Base-by-base conservation (phyloP, 2,113 vertebrate genomes). In the Ardeotis arabs region DNA sequence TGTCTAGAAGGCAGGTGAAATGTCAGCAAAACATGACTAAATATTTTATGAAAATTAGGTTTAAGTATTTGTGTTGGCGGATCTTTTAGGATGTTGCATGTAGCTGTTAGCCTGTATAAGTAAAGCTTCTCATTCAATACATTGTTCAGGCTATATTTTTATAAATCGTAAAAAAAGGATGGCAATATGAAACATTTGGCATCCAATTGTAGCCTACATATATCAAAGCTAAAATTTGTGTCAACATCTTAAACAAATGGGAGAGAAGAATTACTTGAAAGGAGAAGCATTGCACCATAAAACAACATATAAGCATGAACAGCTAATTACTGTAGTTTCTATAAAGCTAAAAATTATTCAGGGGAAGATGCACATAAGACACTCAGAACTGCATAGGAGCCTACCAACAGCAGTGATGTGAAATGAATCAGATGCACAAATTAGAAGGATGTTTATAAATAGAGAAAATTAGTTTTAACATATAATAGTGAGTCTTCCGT, bases 291-390 rank as follows among this genome's bases (percentile, higher is more conserved):
- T 29, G 37, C 44, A 39, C 16, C 9, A 39, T 77, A 89, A 93
- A 87, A 49, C 23, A 80, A 81, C 17, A 73, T 55, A 85, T 44
- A 82, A 85, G 14, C 12, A 27, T 45, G 59, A 96, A 52, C 16
- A 80, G 35, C 20, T 95, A 95, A 96, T 94, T 96, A 93, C 19
- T 72, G 23, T 77, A 91, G 44, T 87, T 91, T 94, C 78, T 47
- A 84, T 49, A 76, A 90, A 88, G 49, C 23, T 91, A 68, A 84
- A 92, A 64, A 52, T 64, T 4, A 37, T 90, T 84, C 47, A 31
- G 31, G 76, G 53, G 47, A 92, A 84, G 53, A 90, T 25, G 17
- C 14, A 58, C 12, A 19, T 70, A 49, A 60, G 27, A 86, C 47
- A 69, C 33, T 74, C 24, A 84, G 59, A 90, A 82, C 8, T 58